Base-by-base conservation (phyloP, 2,113 vertebrate genomes). In the Tupaia chinensis region DNA sequence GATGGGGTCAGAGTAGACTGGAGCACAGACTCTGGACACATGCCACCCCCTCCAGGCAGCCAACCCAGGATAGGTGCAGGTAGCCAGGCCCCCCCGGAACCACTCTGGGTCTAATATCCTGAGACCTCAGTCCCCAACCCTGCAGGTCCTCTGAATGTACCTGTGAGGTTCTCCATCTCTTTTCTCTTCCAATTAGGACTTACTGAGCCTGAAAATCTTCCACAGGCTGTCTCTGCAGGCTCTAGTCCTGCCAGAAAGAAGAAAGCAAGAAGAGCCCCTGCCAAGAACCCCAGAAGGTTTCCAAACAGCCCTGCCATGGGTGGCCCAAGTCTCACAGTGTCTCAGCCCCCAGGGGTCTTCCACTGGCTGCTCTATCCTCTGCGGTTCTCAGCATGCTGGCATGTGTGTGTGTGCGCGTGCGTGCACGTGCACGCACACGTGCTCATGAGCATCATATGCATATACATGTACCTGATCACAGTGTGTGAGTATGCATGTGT, bases 401-500 rank as follows among this genome's bases (percentile, higher is more conserved):
- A 5, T 44, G 44, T 0, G 22, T 23, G 73, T 25, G 23, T 9
- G 13, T 54, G 44, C 25, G 74, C 68, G 29, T 3, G 9, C 8
- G 15, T 0, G 2, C 17, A 3, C 3, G 14, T 60, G 58, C 15
- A 60, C 58, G 15, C 11, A 9, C 3, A 9, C 1, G 58, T 12
- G 58, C 15, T 12, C 58, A 16, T 60, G 58, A 14, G 58, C 58
- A 60, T 60, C 44, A 44, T 44, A 44, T 44, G 44, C 44, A 44
- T 44, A 44, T 44, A 44, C 44, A 44, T 44, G 44, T 44, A 44
- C 44, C 44, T 44, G 44, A 44, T 44, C 44, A 44, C 44, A 23
- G 44, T 76, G 44, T 54, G 70, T 34, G 69, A 13, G 29, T 9
- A 9, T 66, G 25, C 65, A 3, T 66, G n/a, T n/a, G 70, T 20